These are phyloP conservation scores for Scrobipalpa atriplicella DNA, from an alignment of 2,888 invertebrate species.

Conservation along the genomic window DNA sequence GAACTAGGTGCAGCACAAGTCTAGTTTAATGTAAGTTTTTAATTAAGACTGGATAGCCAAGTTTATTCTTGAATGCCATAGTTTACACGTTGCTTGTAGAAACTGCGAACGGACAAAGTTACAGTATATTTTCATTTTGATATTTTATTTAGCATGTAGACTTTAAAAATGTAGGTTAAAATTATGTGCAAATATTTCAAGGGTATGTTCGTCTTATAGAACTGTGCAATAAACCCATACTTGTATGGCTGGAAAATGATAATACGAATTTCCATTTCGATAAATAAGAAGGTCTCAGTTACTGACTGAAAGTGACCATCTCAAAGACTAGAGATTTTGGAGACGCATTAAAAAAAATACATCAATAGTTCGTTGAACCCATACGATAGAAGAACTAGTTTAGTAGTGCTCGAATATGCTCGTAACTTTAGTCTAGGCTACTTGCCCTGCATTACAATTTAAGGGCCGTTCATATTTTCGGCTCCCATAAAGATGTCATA, in stretches of 20 bases:
- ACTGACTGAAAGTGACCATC: no score
- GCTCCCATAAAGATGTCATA: constrained; percentile 73
- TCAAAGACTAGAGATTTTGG: no score
- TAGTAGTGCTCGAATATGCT: background rate
- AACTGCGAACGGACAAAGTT: background rate
- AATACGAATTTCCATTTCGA: no score
- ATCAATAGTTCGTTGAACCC: no score
- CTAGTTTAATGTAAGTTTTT: constrained; percentile 30
- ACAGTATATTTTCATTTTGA: background rate
- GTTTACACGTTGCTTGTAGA: background rate
- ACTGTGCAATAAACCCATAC: no score
- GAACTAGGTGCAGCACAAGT: background rate
- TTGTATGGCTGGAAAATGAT: no score
- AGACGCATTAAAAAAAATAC: no score
- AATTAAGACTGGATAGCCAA: constrained; percentile 33
- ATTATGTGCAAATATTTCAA: no score
- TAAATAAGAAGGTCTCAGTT: no score
- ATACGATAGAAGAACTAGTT: no score
- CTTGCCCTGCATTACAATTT: constrained; percentile 58
- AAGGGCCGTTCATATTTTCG: constrained; percentile 72
- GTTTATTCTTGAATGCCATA: constrained; percentile 16
- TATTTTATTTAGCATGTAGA: background rate
- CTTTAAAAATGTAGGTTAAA: background rate
- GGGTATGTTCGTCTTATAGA: no score
- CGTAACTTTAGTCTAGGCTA: constrained; percentile 27